Base-by-base conservation (phyloP, 2,888 invertebrate genomes). In the Stenodera caucasica region DNA sequence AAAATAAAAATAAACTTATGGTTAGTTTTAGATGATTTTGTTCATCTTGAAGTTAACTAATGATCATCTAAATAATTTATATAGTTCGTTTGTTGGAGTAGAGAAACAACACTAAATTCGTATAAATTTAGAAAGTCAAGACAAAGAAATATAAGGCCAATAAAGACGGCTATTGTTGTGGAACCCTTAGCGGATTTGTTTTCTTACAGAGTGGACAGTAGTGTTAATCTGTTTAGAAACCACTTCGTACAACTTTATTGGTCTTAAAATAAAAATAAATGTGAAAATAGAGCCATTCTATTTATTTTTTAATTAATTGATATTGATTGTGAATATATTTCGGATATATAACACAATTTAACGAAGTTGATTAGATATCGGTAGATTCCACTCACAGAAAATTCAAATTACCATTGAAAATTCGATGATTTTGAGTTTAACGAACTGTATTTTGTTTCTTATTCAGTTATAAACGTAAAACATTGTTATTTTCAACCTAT, bases 61-160 rank as follows among this genome's bases (percentile, higher is more conserved):
- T 54, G 55, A 59, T 58, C 35, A 49, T 7, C 18, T n/a, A 21
- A 18, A 18, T 49, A 60, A 53, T 56, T 60, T 56, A 56, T 55
- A 53, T 51, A 51, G 33, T 60, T 53, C 55, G 58, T 52, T 57
- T 58, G 53, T 37, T 18, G 21, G 40, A 55, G 30, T 2, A 21
- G 21, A 12, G 52, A 40, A 53, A 54, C 37, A 56, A 52, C 54
- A 54, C 55, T 61, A 55, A 61, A 61, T 55, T 61, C 61, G 58
- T 52, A 62, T 58, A 62, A 62, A 62, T 62, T 62, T 58, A 15
- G 35, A 51, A 52, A 55, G 58, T 23, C 58, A 58, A 62, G 58
- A 62, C 62, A 62, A 62, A 62, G 62, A 62, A 62, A 58, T 62
- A 62, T 62, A 58, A 58, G 56, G 29, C 62, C 62, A 62, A 62